Percentiles rank a stretch among this genome's conserved stretches.
These are phyloP conservation scores for Hippoglossus hippoglossus DNA, from an alignment of 2,797 vertebrate species.

Conservation along the genomic window DNA sequence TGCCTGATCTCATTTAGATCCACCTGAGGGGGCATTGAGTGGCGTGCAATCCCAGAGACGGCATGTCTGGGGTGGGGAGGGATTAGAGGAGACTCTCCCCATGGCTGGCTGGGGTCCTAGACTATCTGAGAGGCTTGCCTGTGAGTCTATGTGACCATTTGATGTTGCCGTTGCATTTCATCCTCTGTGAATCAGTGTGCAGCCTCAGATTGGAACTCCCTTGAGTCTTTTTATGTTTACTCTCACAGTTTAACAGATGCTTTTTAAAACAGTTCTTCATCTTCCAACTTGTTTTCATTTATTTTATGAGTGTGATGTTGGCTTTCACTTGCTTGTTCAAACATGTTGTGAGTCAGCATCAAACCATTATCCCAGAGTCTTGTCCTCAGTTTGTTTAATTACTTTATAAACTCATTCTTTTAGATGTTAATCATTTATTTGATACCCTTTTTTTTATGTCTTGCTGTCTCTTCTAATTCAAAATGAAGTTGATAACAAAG, in stretches of 20 bases:
- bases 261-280: neutral
- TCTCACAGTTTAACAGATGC: slow-evolving; percentile 2
- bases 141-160: slow-evolving; percentile 15
- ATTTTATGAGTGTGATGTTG: slow-evolving; percentile 19
- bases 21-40: slow-evolving; percentile 66
- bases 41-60: slow-evolving; percentile 65
- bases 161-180: slow-evolving; percentile 25
- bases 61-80: slow-evolving; percentile 66
- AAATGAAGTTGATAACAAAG: slow-evolving; percentile 17
- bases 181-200: slow-evolving; percentile 12
- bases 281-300: slow-evolving; percentile 24
- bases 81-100: slow-evolving; percentile 68
- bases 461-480: slow-evolving; percentile 15
- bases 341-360: slow-evolving; percentile 6
- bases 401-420: slow-evolving; percentile 20
- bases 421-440: slow-evolving; percentile 27
- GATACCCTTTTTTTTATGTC: neutral
- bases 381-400: slow-evolving; percentile 32
- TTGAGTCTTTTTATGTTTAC: slow-evolving; percentile 26
- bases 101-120: slow-evolving; percentile 46
- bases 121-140: slow-evolving; percentile 41
- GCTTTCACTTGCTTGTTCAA: slow-evolving; percentile 45
- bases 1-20: slow-evolving; percentile 80
- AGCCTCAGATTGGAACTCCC: slow-evolving; percentile 18
- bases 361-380: slow-evolving; percentile 4